Evolutionary conservation across 2,113 vertebrate species (phyloP).

Genomic region (Narcine bancroftii): DNA sequence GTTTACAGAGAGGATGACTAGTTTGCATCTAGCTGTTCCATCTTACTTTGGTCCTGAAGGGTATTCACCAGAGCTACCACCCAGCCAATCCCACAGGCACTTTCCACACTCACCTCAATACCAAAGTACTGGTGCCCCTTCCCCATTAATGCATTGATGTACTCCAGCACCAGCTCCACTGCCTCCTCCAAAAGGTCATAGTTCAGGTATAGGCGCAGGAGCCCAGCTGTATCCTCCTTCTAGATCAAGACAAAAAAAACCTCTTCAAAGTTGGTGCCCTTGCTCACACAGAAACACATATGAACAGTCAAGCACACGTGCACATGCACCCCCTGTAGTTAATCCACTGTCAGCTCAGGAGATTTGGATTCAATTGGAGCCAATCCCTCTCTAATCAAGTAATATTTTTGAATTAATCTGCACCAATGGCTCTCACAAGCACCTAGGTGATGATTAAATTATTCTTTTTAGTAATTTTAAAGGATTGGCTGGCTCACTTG

Average conservation of each 20-base stretch:
- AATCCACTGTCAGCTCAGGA: background rate
- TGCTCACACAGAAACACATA: background rate
- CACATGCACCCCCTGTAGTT: background rate
- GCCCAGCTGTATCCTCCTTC: conserved; percentile 71
- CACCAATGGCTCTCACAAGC: no score
- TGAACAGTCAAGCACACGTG: no score
- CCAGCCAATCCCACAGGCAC: background rate
- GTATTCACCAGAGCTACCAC: background rate
- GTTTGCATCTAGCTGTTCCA: background rate
- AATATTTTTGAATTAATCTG: no score
- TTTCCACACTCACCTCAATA: conserved; percentile 63
- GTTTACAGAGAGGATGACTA: background rate
- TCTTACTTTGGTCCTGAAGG: background rate
- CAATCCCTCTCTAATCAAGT: no score
- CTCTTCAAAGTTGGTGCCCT: background rate
- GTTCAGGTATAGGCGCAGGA: conserved; percentile 84
- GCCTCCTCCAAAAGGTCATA: conserved; percentile 82
- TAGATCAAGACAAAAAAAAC: conserved; percentile 45
- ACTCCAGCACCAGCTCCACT: conserved; percentile 79
- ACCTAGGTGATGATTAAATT: no score
- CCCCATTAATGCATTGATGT: conserved; percentile 78
- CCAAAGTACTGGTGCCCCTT: conserved; percentile 87
- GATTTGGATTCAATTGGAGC: no score
- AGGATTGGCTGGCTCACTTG: no score
- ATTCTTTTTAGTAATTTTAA: no score